Percentiles rank a stretch among this genome's conserved stretches.
These are phyloP conservation scores for Corythoichthys haematopterus DNA, from an alignment of 2,113 vertebrate genomes.

Conservation along the genomic window DNA sequence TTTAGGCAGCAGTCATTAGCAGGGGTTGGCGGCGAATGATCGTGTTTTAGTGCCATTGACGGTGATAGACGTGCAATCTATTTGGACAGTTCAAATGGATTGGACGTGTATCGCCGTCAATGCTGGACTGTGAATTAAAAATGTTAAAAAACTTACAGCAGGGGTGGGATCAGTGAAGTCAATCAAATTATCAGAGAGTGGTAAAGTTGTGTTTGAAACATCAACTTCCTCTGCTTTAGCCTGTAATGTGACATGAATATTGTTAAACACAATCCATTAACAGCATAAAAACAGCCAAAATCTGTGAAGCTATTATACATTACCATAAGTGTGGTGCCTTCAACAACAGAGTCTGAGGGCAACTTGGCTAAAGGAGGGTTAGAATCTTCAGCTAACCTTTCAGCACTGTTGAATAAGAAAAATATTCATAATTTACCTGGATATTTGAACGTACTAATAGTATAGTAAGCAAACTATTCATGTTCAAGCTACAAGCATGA, in stretches of 20 bases:
- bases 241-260: constrained; percentile 56
- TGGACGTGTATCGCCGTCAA: too few species aligned
- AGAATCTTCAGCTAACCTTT: constrained; percentile 54
- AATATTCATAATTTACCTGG: background rate
- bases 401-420: constrained; percentile 48
- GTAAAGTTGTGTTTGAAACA: constrained; percentile 51
- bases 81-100: too few species aligned
- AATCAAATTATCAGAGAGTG: constrained; percentile 84
- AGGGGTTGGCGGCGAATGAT: background rate
- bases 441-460: background rate
- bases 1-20: background rate
- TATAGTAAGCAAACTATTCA: background rate
- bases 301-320: background rate
- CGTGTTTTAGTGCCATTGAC: too few species aligned
- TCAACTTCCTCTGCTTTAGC: constrained; percentile 79
- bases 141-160: constrained; percentile 65
- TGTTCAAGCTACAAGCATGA: background rate
- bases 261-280: background rate
- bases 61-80: too few species aligned
- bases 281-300: background rate
- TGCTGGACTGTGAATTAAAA: background rate
- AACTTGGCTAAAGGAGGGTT: constrained; percentile 26
- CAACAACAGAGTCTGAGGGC: constrained; percentile 43
- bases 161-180: constrained; percentile 84
- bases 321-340: constrained; percentile 52